Evolutionary conservation across 2,113 vertebrate species (phyloP).

Genomic region (Conger conger): DNA sequence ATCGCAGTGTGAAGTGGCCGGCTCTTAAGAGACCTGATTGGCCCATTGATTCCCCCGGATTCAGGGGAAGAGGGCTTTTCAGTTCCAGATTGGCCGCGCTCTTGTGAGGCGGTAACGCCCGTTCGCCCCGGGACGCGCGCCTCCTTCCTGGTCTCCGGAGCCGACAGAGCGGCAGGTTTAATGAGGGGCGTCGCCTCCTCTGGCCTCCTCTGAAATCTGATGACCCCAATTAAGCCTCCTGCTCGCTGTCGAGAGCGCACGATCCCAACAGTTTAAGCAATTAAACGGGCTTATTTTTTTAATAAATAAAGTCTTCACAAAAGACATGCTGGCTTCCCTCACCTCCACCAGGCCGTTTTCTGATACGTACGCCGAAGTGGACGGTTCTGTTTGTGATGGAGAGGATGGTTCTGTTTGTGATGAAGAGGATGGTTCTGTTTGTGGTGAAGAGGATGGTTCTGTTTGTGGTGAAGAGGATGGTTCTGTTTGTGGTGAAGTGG

Average conservation of each 20-base stretch:
- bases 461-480: too few species aligned
- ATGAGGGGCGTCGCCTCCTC: neutral
- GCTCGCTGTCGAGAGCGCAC: neutral
- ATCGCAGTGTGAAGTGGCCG: neutral
- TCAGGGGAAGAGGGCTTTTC: constrained; percentile 5
- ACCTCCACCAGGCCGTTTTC: neutral
- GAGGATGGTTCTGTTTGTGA: too few species aligned
- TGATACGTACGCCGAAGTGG: too few species aligned
- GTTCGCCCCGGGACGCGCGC: too few species aligned
- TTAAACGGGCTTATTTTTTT: neutral
- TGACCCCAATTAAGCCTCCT: neutral
- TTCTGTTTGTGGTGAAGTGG: too few species aligned
- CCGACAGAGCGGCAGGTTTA: neutral
- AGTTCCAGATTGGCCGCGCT: neutral
- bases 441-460: too few species aligned
- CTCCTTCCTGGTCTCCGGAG: neutral
- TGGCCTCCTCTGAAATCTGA: neutral
- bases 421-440: too few species aligned
- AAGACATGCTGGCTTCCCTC: neutral
- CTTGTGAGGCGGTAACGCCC: too few species aligned
- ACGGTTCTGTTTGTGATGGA: too few species aligned
- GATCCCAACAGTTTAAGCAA: neutral
- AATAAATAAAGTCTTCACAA: neutral
- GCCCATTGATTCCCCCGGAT: neutral
- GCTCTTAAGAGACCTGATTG: neutral